Base-by-base conservation (phyloP, 2,797 vertebrate genomes). In the Tokudaia muenninki region DNA sequence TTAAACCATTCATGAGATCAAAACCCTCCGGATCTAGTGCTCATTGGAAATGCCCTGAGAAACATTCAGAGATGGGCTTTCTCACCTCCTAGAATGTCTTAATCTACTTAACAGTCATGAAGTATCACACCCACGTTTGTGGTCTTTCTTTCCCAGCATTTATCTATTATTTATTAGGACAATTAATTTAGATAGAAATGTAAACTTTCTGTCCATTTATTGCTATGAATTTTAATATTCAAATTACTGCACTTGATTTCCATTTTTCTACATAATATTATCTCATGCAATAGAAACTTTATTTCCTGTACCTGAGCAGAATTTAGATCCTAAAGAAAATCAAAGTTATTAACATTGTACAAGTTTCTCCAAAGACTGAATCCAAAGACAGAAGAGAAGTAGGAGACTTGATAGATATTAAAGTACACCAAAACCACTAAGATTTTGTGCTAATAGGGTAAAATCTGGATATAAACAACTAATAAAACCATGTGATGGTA, bases 331-430 rank as follows among this genome's bases (percentile, higher is more conserved):
- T 16, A 87, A 83, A 78, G 59, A 31, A 24, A 77, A 17, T 52
- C 24, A 3, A 52, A 55, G 17, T 79, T n/a, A 26, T 31, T 14
- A 87, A 61, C 19, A 22, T 34, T 6, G 1, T 22, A 0, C 1
- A 75, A 57, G 22, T 90, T 82, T 87, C 75, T 70, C 87, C 81
- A 44, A 86, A 91, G 78, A 86, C 19, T 41, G 87, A 70, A 65
- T 81, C 10, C 65, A 41, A 82, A 44, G 31, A 3, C 47, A 88
- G 22, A 4, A 55, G 59, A 52, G 34, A 90, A 13, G 19, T 41
- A 89, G 31, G 91, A 70, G 50, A 34, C 14, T 82, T 50, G 26
- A 5, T 24, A 57, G n/a, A 14, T 2, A 57, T 10, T 8, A 37
- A 1, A 50, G 14, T 6, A 31, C 2, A 3, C 11, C 24, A 86